phyloP scores from a whole-genome alignment of 1,140 invertebrate genomes.

The Tribolium madens region DNA sequence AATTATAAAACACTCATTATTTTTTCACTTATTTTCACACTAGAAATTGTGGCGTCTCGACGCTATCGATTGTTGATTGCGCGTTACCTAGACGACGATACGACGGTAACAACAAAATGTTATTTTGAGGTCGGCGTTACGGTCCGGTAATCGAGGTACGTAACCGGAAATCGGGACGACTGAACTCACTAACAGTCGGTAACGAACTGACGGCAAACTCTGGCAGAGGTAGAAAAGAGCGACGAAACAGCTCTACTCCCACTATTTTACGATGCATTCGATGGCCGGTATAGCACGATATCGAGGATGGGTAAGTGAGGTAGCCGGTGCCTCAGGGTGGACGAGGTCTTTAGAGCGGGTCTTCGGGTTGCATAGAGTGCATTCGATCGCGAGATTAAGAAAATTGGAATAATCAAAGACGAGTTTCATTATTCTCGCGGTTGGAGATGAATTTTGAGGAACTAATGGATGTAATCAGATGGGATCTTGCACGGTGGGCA shows the following conservation, averaged over 20 bases:
- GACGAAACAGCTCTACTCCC: conserved; percentile 6
- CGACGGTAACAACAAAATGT: conserved; percentile 35
- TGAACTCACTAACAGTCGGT: not conserved
- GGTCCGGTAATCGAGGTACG: not conserved
- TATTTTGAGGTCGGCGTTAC: conserved; percentile 12
- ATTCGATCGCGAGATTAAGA: not conserved
- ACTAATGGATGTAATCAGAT: no score
- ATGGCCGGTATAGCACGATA: conserved; percentile 8
- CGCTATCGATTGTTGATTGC: conserved; percentile 16
- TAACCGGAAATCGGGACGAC: conserved; percentile 1
- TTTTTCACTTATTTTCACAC: conserved; percentile 7
- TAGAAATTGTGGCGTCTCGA: not conserved
- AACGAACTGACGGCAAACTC: conserved; percentile 7
- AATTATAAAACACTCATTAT: not conserved
- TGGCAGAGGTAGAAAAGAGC: not conserved
- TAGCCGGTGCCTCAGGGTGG: conserved; percentile 23
- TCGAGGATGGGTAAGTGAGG: conserved; percentile 1
- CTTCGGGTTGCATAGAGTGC: conserved; percentile 7
- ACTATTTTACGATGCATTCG: conserved; percentile 18
- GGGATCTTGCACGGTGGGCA: no score
- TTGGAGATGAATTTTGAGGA: no score
- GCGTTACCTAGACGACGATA: not conserved
- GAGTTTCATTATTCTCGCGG: not conserved
- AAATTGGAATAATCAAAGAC: not conserved
- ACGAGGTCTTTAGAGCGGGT: conserved; percentile 17